A percentile compares a stretch with the other conserved stretches of the same genome.
These are phyloP conservation scores for Glaucidium brasilianum DNA, from an alignment of 2,113 vertebrate genomes.

Conservation along the genomic window DNA sequence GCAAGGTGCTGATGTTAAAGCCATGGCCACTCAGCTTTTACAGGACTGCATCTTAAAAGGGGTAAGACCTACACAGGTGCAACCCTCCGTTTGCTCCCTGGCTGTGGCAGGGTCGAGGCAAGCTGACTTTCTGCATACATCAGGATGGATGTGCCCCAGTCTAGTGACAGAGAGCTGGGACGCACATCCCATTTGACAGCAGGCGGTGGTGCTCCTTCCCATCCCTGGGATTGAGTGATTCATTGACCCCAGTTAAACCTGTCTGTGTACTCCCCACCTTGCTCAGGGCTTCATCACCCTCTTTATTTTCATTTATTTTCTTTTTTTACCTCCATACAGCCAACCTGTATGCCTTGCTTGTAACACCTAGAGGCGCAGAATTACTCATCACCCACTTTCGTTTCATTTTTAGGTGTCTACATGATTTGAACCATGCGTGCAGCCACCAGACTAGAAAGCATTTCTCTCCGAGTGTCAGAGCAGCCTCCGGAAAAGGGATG, in stretches of 20 bases:
- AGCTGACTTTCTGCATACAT: fast-evolving
- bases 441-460: neutral
- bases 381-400: fast-evolving
- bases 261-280: neutral
- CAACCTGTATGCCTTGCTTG: fast-evolving
- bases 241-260: neutral
- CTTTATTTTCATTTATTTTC: neutral
- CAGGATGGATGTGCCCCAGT: neutral
- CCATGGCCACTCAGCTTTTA: fast-evolving
- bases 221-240: fast-evolving
- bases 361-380: neutral
- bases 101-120: neutral
- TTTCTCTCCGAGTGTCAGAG: neutral
- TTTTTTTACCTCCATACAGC: fast-evolving
- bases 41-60: neutral
- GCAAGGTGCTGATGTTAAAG: neutral
- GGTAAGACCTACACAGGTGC: neutral
- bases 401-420: neutral
- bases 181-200: fast-evolving
- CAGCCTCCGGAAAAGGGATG: neutral
- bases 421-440: neutral
- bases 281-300: neutral
- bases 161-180: neutral
- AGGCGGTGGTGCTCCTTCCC: neutral
- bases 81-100: too few species aligned